phyloP scores from a whole-genome alignment of 2,113 vertebrate species.

The Gymnorhina tibicen region DNA sequence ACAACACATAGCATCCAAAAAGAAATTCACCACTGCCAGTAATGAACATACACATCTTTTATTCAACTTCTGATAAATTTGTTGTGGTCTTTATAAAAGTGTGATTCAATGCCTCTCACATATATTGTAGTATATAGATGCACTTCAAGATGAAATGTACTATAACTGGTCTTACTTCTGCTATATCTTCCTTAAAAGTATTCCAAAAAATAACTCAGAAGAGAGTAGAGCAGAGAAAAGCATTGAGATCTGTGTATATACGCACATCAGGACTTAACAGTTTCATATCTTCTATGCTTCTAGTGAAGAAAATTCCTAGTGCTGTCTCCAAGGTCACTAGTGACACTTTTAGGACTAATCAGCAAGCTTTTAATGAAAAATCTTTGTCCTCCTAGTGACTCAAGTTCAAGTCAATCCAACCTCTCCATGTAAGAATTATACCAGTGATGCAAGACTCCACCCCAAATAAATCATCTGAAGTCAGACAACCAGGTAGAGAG shows the following conservation, averaged over 20 bases:
- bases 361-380: background rate
- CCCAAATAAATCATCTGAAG: background rate
- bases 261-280: background rate
- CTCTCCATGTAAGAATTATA: background rate
- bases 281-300: background rate
- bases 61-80: background rate
- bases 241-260: background rate
- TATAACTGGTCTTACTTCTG: background rate
- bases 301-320: background rate
- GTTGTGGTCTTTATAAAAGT: background rate
- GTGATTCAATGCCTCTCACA: background rate
- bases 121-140: background rate
- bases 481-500: background rate
- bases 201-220: background rate
- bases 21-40: background rate
- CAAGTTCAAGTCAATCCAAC: background rate
- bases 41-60: background rate
- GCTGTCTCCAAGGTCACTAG: background rate
- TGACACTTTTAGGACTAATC: background rate
- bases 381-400: background rate
- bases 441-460: background rate
- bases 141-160: background rate
- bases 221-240: background rate
- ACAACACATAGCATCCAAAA: background rate
- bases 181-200: background rate